Evolutionary conservation across 2,113 vertebrate genomes (phyloP).

Genomic region (Plecturocebus donacophilus): DNA sequence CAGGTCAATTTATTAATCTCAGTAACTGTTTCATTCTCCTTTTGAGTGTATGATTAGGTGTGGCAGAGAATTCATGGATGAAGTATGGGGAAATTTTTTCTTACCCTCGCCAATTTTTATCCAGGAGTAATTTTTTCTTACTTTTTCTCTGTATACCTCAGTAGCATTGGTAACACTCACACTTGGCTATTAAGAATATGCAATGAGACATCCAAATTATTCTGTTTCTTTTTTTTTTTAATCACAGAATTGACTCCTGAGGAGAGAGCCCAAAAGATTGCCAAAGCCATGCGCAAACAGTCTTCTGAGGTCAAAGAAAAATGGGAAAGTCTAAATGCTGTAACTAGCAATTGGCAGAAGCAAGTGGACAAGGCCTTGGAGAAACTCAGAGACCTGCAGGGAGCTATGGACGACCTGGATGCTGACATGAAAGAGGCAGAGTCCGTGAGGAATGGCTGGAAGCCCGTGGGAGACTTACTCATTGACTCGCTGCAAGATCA

Average conservation of each 20-base stretch:
- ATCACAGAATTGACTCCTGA: conserved; percentile 93
- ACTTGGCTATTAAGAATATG: neutral
- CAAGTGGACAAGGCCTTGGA: conserved; percentile 94
- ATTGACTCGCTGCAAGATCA: conserved; percentile 96
- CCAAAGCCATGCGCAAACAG: conserved; percentile 96
- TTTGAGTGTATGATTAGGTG: neutral
- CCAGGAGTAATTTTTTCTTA: neutral
- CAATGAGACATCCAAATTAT: neutral
- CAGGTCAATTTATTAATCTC: neutral
- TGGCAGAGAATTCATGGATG: neutral
- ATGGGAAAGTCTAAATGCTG: conserved; percentile 93
- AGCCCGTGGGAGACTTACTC: conserved; percentile 94
- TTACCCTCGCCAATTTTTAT: neutral
- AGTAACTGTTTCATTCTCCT: neutral
- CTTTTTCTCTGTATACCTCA: neutral
- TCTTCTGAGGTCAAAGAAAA: conserved; percentile 94
- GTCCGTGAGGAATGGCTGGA: conserved; percentile 90
- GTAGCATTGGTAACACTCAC: neutral
- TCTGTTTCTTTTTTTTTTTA: neutral
- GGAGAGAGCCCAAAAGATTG: conserved; percentile 93
- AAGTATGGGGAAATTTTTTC: neutral
- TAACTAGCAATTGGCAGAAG: conserved; percentile 91
- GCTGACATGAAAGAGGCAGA: conserved; percentile 91
- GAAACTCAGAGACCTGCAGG: conserved; percentile 94
- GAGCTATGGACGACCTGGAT: conserved; percentile 95